Base-by-base conservation (phyloP, 2,888 invertebrate genomes). In the Sinentomon sp. region DNA sequence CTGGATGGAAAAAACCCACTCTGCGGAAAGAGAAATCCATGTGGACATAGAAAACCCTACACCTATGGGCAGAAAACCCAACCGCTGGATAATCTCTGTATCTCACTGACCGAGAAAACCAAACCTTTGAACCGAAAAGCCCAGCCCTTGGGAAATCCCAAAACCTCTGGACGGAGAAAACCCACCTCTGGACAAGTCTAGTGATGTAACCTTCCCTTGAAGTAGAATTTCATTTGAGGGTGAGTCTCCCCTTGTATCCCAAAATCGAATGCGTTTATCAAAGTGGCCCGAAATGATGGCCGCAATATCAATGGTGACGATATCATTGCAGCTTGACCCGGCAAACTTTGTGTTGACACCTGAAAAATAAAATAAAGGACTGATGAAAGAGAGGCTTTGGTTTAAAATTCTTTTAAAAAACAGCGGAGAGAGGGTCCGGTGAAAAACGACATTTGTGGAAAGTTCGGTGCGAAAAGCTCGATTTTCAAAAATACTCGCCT, bases 291-390 rank as follows among this genome's bases (percentile, higher is more conserved):
- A 89, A 47, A 94, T 82, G 45, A 94, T 77, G 28, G 48, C 49
- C 33, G 77, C 76, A 9, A 72, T 65, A 38, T 75, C 71, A 50
- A 82, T 80, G 36, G 74, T 72, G 43, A 89, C 87, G 39, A 94
- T 62, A 58, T 94, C 94, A 56, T 89, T 87, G 56, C 89, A 92
- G 49, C 80, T 83, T 21, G 89, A 92, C 24, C 87, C 89, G 35
- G 87, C 87, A 50, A 85, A 85, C 56, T 85, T 82, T 4, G 85
- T 85, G 54, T 78, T 75, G 45, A 75, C 71, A 55, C 75, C 76
- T 76, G 57, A 33, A 49, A 52, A 29, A 29, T 27, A 7, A 30
- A n/a, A n/a, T n/a, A n/a, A n/a, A n/a, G n/a, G n/a, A n/a, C n/a
- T n/a, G n/a, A n/a, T n/a, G n/a, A n/a, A n/a, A n/a, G n/a, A n/a